These are phyloP conservation scores for Hemicentrotus pulcherrimus DNA, from an alignment of 35 echinoderm and acorn worm species.

Conservation along the genomic window DNA sequence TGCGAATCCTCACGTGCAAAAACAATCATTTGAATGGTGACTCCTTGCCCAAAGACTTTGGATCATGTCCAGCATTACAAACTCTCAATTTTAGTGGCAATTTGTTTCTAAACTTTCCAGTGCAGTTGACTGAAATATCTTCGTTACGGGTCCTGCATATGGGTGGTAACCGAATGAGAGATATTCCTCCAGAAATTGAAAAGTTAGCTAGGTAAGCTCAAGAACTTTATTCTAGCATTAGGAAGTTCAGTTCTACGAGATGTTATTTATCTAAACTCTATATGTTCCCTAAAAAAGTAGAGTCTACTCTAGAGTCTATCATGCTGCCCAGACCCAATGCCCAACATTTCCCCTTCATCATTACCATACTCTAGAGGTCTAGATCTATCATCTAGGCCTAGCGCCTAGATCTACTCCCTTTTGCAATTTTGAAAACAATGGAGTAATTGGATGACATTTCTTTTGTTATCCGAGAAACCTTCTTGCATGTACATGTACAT, in stretches of 20 bases:
- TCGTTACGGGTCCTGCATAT: slow-evolving; percentile 67
- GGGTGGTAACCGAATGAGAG: slow-evolving; percentile 83
- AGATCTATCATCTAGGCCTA: no score
- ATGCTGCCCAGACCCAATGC: no score
- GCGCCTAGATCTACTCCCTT: neutral
- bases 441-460: no score
- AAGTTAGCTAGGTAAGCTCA: slow-evolving; percentile 72
- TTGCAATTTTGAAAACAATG: slow-evolving; percentile 6
- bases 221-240: neutral
- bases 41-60: slow-evolving; percentile 91
- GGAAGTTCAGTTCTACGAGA: neutral
- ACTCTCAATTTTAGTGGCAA: slow-evolving; percentile 89
- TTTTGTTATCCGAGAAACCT: no score
- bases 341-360: no score
- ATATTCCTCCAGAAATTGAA: slow-evolving; percentile 69
- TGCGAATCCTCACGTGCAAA: slow-evolving; percentile 70
- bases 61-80: slow-evolving; percentile 66
- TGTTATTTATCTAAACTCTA: neutral
- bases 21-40: slow-evolving; percentile 80
- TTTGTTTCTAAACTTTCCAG: slow-evolving; percentile 78
- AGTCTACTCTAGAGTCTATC: no score
- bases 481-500: no score
- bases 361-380: no score
- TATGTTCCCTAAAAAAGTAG: neutral
- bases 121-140: slow-evolving; percentile 55